Percentiles rank a stretch among this genome's conserved stretches.
Evolutionary conservation across 2,888 invertebrate species (phyloP).

Genomic region (Bedellia somnulentella): DNA sequence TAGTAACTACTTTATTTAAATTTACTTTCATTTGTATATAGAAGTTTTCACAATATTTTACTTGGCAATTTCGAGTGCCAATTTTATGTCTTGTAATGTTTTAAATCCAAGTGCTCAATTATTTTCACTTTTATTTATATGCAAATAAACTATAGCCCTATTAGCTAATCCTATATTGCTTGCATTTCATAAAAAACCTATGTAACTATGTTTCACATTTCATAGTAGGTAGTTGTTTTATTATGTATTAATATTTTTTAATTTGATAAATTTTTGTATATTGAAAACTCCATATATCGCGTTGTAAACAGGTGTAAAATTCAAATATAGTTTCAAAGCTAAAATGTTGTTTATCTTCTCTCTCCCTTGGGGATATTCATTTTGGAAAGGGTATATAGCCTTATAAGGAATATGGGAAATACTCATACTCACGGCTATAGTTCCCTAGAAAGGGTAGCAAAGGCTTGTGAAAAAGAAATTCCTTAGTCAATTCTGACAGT

Average conservation of each 20-base stretch:
- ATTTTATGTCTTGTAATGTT: constrained; percentile 26
- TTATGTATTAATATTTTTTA: constrained; percentile 15
- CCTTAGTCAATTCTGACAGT: too few relatives aligned
- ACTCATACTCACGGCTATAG: too few relatives aligned
- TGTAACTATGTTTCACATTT: constrained; percentile 18
- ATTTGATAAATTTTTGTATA: constrained; percentile 51
- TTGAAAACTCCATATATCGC: constrained; percentile 37
- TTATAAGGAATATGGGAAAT: too few relatives aligned
- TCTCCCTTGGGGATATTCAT: too few relatives aligned
- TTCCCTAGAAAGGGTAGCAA: too few relatives aligned
- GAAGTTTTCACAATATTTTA: too few relatives aligned
- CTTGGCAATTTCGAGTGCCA: constrained; percentile 34
- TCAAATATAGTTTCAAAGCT: constrained; percentile 46
- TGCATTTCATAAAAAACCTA: constrained; percentile 27
- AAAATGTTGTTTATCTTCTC: constrained; percentile 16
- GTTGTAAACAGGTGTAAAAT: constrained; percentile 51
- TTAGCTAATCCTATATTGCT: constrained; percentile 17
- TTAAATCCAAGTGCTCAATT: background rate
- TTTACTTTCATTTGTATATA: too few relatives aligned
- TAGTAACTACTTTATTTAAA: too few relatives aligned
- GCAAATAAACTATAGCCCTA: background rate
- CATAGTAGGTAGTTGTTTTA: constrained; percentile 28
- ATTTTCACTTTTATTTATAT: background rate
- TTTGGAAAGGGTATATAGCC: too few relatives aligned
- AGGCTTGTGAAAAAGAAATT: too few relatives aligned